A percentile compares a stretch with the other conserved stretches of the same genome.
phyloP scores from a whole-genome alignment of 2,113 vertebrate genomes.

The Myotis davidii region DNA sequence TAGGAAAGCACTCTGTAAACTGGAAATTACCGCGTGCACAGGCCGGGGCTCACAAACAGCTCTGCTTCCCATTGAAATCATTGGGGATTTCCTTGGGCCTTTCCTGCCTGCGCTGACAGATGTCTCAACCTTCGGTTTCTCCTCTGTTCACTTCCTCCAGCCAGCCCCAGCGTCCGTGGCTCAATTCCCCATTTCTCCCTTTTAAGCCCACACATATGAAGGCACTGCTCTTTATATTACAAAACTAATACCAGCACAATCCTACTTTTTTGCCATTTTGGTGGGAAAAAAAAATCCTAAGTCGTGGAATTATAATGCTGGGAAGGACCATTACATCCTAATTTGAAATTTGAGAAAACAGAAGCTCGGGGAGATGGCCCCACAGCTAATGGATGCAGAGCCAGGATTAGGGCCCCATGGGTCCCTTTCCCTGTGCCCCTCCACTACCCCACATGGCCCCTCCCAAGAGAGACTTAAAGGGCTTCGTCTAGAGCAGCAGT shows the following conservation, averaged over 20 bases:
- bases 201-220: not conserved
- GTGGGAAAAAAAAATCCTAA: constrained; percentile 15
- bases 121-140: not conserved
- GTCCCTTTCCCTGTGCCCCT: not conserved
- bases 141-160: not conserved
- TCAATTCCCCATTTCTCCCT: not conserved
- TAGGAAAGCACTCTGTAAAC: not conserved
- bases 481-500: not conserved
- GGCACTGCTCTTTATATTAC: not conserved
- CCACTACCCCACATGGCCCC: no score
- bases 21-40: fast-evolving
- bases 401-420: not conserved
- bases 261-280: constrained; percentile 14
- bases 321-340: not conserved
- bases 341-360: constrained; percentile 22
- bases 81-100: not conserved
- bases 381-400: not conserved
- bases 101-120: not conserved
- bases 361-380: not conserved
- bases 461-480: constrained; percentile 43
- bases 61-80: not conserved
- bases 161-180: not conserved
- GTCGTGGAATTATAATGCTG: not conserved
- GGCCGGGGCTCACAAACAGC: not conserved
- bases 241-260: not conserved